These are phyloP conservation scores for Mastigias papua DNA, from an alignment of 30 jellyfish, hydroid and myxozoan species.

Conservation along the genomic window DNA sequence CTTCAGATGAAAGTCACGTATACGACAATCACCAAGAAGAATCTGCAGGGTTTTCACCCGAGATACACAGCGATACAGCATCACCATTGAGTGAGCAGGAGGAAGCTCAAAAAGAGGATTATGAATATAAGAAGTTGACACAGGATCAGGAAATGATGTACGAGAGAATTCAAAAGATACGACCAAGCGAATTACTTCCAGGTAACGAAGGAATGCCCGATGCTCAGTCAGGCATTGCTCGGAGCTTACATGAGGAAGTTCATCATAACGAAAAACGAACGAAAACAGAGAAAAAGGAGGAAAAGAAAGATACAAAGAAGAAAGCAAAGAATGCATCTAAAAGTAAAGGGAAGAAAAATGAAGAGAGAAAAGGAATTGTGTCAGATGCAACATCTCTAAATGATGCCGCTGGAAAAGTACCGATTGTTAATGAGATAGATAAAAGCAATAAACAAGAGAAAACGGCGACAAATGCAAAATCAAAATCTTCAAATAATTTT, in stretches of 20 bases:
- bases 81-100: conserved; percentile 88
- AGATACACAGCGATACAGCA: conserved; percentile 83
- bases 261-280: conserved; percentile 62
- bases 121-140: conserved; percentile 78
- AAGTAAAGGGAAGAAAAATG: not conserved
- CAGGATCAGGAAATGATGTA: conserved; percentile 82
- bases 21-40: conserved; percentile 34
- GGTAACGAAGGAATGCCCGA: conserved; percentile 40
- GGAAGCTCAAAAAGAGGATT: conserved; percentile 93
- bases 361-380: conserved; percentile 23
- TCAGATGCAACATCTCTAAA: conserved; percentile 31
- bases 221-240: conserved; percentile 22
- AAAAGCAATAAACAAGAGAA: not conserved
- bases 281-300: conserved; percentile 13
- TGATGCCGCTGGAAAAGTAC: conserved; percentile 28
- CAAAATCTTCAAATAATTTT: not conserved
- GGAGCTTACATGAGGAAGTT: conserved; percentile 21
- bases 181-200: conserved; percentile 83
- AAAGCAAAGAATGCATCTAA: not conserved
- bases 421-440: conserved; percentile 15
- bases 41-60: conserved; percentile 65
- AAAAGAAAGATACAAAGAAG: conserved; percentile 25
- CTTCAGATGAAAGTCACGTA: conserved; percentile 53
- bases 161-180: conserved; percentile 61
- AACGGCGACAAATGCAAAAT: conserved; percentile 2